Evolutionary conservation across 35 echinoderm and acorn worm genomes (phyloP).

Genomic region (Heliocidaris erythrogramma): DNA sequence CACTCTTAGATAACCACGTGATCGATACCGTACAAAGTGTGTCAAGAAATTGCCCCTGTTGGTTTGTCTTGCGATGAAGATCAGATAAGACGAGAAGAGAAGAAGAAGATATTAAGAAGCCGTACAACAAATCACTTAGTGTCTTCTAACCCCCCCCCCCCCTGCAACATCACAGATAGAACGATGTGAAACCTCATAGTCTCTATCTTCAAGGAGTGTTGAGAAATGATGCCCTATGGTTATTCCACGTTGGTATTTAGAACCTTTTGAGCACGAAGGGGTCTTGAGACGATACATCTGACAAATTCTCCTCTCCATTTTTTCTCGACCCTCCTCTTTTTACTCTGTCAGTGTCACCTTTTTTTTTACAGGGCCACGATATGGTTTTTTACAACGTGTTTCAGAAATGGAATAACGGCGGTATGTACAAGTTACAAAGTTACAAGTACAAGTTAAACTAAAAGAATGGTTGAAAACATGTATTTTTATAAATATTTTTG

Average conservation of each 20-base stretch:
- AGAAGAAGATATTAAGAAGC: neutral
- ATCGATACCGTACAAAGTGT: neutral
- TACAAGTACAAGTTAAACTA: too few relatives aligned
- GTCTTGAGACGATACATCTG: neutral
- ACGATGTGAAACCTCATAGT: too few relatives aligned
- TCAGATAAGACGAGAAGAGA: too few relatives aligned
- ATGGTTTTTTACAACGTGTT: too few relatives aligned
- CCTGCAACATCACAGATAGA: too few relatives aligned
- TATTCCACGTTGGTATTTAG: neutral
- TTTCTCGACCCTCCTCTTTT: neutral
- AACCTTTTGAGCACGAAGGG: neutral
- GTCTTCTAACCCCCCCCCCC: too few relatives aligned
- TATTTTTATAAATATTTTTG: too few relatives aligned
- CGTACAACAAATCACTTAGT: too few relatives aligned
- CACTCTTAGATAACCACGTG: slow-evolving; percentile 9
- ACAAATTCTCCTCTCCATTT: neutral
- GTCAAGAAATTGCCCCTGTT: neutral
- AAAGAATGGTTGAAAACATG: too few relatives aligned
- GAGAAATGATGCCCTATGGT: neutral
- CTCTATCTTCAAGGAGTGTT: neutral
- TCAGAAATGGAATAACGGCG: too few relatives aligned
- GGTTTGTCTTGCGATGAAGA: neutral
- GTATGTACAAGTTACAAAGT: too few relatives aligned
- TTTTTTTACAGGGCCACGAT: too few relatives aligned
- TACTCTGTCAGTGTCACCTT: neutral